Percentiles rank a stretch among this genome's conserved stretches.
These are phyloP conservation scores for Strongylocentrotus purpuratus DNA, from an alignment of 35 echinoderm and acorn worm species.

Conservation along the genomic window DNA sequence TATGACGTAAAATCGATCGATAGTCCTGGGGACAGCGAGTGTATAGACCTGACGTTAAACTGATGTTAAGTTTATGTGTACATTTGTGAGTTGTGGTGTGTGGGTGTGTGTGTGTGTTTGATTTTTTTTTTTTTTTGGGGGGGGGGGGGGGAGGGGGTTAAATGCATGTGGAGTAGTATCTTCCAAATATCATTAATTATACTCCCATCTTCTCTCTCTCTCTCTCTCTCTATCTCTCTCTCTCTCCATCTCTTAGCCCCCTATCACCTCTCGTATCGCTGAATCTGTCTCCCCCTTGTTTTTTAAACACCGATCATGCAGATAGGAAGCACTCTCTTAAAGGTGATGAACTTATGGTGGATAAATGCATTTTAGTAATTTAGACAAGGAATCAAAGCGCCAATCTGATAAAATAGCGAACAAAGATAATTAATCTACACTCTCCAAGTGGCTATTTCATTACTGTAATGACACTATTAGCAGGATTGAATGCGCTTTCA, in stretches of 20 bases:
- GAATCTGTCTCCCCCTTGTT: not conserved
- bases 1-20: too few relatives aligned
- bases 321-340: not conserved
- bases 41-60: too few relatives aligned
- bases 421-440: constrained; percentile 10
- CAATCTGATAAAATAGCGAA: not conserved
- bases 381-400: not conserved
- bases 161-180: too few relatives aligned
- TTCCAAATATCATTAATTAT: too few relatives aligned
- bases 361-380: constrained; percentile 1
- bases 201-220: not conserved
- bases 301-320: not conserved
- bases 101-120: not conserved
- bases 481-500: not conserved
- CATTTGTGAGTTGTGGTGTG: not conserved
- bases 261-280: not conserved
- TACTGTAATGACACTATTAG: not conserved
- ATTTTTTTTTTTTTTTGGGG: too few relatives aligned
- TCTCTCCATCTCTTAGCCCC: not conserved
- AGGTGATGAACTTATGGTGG: not conserved
- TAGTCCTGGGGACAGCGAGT: too few relatives aligned
- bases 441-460: not conserved
- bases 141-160: too few relatives aligned
- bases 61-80: too few relatives aligned
- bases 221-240: not conserved